Conservation (phyloP, 2,888 invertebrate genomes). For the Acleris holmiana region DNA sequence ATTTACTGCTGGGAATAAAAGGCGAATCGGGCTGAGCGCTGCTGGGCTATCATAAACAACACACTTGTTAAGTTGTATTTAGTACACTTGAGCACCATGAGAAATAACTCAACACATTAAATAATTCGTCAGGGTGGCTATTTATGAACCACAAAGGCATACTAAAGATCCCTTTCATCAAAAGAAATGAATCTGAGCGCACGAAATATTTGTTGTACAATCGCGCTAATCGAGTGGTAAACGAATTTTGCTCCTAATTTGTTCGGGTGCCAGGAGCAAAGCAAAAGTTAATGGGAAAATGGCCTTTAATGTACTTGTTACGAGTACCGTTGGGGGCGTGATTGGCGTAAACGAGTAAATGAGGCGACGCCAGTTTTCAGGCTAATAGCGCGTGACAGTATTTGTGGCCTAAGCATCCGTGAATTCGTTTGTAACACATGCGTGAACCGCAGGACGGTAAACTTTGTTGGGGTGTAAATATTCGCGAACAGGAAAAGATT, state of each 20-base stretch:
- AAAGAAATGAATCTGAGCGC: conserved; percentile 30
- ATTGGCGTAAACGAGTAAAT: conserved; percentile 33
- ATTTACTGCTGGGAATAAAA: no score
- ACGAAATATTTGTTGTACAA: conserved; percentile 33
- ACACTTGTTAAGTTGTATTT: no score
- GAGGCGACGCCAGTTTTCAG: conserved; percentile 8
- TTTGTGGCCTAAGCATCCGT: conserved; percentile 30
- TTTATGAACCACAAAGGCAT: conserved; percentile 19
- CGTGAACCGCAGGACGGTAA: conserved; percentile 1
- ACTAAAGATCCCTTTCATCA: conserved; percentile 29
- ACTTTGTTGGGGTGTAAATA: conserved; percentile 1
- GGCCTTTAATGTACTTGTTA: conserved; percentile 27
- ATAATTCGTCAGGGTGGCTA: not conserved
- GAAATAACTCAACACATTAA: not conserved
- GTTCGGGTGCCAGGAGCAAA: conserved; percentile 31
- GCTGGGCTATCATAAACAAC: no score
- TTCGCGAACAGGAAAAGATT: not conserved
- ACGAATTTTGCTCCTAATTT: conserved; percentile 37
- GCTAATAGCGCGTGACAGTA: conserved; percentile 26
- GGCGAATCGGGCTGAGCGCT: no score
- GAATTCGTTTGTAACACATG: conserved; percentile 25
- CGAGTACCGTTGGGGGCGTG: conserved; percentile 20
- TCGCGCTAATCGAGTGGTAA: conserved; percentile 38
- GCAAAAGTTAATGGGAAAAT: conserved; percentile 35
- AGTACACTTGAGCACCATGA: not conserved